A percentile compares a stretch with the other conserved stretches of the same genome.
phyloP scores from a whole-genome alignment of 2,797 vertebrate species.

The Atherinosoma microstoma region DNA sequence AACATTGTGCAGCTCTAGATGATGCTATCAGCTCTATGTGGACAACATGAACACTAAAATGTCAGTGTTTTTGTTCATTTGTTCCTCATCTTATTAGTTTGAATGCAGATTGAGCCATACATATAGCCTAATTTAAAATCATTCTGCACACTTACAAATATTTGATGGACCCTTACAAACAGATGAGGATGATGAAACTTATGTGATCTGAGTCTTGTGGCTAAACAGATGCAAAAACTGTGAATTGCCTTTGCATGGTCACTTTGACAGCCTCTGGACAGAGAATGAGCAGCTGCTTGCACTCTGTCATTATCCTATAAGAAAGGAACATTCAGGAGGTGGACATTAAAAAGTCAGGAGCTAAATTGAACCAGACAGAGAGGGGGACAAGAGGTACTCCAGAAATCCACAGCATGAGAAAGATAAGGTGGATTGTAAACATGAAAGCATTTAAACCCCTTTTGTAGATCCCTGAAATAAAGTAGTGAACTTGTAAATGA shows the following conservation, averaged over 20 bases:
- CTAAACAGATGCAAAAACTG: no score
- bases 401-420: not conserved
- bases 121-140: no score
- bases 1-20: no score
- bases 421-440: slow-evolving; percentile 2
- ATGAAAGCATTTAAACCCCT: not conserved
- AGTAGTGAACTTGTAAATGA: not conserved
- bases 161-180: not conserved
- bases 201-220: no score
- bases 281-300: not conserved
- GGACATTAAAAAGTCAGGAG: not conserved
- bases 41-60: no score
- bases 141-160: not conserved
- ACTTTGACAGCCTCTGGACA: not conserved
- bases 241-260: not conserved
- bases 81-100: no score
- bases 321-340: not conserved
- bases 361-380: not conserved
- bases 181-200: not conserved
- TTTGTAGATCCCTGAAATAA: not conserved
- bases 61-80: not conserved
- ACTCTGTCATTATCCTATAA: not conserved
- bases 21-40: no score
- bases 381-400: not conserved
- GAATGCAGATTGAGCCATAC: no score